Conservation (phyloP, 1,140 invertebrate genomes). For the Drosophila micromelanica region DNA sequence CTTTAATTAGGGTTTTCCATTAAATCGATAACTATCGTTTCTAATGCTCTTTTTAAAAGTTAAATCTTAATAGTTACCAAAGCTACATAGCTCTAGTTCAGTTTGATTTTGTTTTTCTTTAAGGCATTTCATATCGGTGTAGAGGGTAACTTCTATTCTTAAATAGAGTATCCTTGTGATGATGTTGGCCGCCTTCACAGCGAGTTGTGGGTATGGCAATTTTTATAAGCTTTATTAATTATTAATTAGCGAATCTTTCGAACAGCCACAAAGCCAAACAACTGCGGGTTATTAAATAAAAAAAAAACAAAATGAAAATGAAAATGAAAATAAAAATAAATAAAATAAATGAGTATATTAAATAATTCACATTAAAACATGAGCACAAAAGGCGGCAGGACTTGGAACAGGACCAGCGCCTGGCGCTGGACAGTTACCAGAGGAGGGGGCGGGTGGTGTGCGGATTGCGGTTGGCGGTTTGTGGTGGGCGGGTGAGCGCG, state of each 20-base stretch:
- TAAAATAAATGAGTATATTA: constrained; percentile 55
- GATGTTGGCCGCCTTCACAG: not conserved
- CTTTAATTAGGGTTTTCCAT: too few relatives aligned
- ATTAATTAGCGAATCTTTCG: constrained; percentile 75
- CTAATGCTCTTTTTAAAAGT: too few relatives aligned
- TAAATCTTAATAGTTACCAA: too few relatives aligned
- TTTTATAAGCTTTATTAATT: constrained; percentile 76
- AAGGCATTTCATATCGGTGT: not conserved
- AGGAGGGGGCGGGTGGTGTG: too few relatives aligned
- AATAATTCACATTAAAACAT: constrained; percentile 73
- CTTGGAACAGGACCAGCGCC: constrained; percentile 12
- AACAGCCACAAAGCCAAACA: constrained; percentile 64
- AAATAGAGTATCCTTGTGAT: not conserved
- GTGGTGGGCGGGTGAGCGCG: constrained; percentile 49
- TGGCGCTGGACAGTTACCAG: constrained; percentile 7
- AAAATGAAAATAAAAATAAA: constrained; percentile 4
- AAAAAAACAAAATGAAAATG: not conserved
- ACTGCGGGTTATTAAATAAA: constrained; percentile 52
- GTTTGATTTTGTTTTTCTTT: too few relatives aligned
- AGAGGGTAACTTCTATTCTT: not conserved
- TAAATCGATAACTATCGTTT: too few relatives aligned
- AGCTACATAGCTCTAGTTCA: too few relatives aligned
- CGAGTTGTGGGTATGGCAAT: constrained; percentile 38
- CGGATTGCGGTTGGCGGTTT: constrained; percentile 3
- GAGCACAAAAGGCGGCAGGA: constrained; percentile 53